Percentiles rank a stretch among this genome's conserved stretches.
phyloP scores from a whole-genome alignment of 2,113 vertebrate genomes.

The Scalopus aquaticus region DNA sequence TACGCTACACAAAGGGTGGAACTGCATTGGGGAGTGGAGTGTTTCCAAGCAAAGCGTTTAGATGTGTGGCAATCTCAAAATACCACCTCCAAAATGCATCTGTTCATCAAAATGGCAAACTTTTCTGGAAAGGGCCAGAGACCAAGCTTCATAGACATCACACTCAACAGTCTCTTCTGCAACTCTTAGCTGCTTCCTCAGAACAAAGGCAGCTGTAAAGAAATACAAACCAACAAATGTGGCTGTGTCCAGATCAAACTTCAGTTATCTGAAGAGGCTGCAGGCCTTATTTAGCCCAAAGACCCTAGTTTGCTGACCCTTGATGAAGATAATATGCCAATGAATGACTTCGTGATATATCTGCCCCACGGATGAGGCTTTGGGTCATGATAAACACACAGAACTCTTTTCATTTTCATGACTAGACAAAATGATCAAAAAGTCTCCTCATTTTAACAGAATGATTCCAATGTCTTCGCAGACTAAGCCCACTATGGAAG shows the following conservation, averaged over 20 bases:
- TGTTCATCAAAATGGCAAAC: not conserved
- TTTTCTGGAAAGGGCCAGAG: not conserved
- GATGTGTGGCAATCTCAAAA: not conserved
- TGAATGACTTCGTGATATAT: not conserved
- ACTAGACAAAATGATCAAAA: not conserved
- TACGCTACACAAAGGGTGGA: not conserved
- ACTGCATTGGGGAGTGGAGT: not conserved
- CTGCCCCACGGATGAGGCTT: not conserved
- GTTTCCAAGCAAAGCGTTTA: not conserved
- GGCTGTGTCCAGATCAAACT: slow-evolving; percentile 19
- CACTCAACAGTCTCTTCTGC: not conserved
- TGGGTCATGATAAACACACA: not conserved
- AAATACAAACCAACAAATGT: not conserved
- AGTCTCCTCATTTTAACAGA: slow-evolving; percentile 15
- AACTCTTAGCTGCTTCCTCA: not conserved
- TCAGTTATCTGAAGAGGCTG: slow-evolving; percentile 8
- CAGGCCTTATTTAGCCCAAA: not conserved
- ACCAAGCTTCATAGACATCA: not conserved
- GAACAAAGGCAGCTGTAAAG: not conserved
- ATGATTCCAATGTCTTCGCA: slow-evolving; percentile 39
- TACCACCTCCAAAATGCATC: not conserved
- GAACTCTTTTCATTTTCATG: not conserved
- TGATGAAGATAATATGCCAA: not conserved
- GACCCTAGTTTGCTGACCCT: not conserved
- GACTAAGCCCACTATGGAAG: slow-evolving; percentile 52